phyloP scores from a whole-genome alignment of 2,888 invertebrate species.

The Temnothorax ravouxi region DNA sequence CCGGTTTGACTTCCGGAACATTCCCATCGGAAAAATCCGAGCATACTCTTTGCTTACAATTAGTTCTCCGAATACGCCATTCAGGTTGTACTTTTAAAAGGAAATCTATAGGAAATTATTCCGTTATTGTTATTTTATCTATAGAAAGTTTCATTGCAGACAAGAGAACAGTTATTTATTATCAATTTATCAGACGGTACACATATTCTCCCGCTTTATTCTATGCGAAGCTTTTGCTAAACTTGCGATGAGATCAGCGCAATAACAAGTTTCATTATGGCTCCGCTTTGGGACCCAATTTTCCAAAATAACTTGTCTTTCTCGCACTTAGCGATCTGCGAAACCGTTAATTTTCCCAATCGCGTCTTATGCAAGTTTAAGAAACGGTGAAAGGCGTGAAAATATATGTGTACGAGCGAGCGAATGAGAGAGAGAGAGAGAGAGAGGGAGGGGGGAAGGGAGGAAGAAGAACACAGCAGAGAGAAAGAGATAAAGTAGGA shows the following conservation, averaged over 20 bases:
- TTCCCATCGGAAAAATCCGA: not conserved
- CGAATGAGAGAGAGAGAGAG: not conserved
- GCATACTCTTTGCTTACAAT: not conserved
- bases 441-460: not conserved
- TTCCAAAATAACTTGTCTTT: constrained; percentile 46
- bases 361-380: constrained; percentile 56
- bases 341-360: constrained; percentile 81
- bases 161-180: not conserved
- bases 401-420: constrained; percentile 2
- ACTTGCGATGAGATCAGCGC: not conserved
- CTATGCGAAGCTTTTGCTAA: not conserved
- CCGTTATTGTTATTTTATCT: not conserved
- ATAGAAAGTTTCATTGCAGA: not conserved
- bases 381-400: not conserved
- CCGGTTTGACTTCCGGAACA: constrained; percentile 39
- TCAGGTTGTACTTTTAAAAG: not conserved
- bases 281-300: constrained; percentile 13
- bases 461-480: too few species aligned
- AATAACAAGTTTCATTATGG: constrained; percentile 7
- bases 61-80: not conserved
- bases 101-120: not conserved
- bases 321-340: constrained; percentile 69
- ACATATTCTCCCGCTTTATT: not conserved
- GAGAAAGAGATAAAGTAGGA: not conserved
- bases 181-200: not conserved